Conservation (phyloP, 1,140 invertebrate species). For the Palaemon carinicauda region DNA sequence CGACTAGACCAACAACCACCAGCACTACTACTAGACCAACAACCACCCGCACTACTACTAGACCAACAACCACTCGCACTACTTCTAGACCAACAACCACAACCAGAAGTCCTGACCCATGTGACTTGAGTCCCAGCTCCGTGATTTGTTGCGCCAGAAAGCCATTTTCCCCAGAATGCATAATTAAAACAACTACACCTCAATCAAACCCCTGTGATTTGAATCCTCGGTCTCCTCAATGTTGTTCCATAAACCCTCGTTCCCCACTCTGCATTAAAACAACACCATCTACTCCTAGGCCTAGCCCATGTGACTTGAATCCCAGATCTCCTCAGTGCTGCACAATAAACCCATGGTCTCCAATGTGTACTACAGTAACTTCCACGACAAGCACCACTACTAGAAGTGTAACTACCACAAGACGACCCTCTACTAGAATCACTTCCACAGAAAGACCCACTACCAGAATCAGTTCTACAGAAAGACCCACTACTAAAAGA, state of each 20-base stretch:
- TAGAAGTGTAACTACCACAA: conserved; percentile 39
- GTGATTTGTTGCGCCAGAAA: background rate
- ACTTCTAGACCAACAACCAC: background rate
- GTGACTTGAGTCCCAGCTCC: conserved; percentile 10
- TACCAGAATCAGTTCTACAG: conserved; percentile 36
- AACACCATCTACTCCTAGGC: background rate
- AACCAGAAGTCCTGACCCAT: conserved; percentile 17
- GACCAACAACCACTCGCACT: background rate
- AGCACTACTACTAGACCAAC: too few relatives aligned
- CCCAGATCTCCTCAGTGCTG: conserved; percentile 34
- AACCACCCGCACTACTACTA: background rate
- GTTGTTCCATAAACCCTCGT: background rate
- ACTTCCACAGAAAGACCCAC: conserved; percentile 11
- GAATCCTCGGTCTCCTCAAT: conserved; percentile 3
- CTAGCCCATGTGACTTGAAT: background rate
- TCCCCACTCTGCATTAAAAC: background rate
- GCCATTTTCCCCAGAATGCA: background rate
- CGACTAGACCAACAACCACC: background rate
- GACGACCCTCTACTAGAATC: conserved; percentile 21
- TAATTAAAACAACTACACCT: conserved; percentile 7
- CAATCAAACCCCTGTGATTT: conserved; percentile 14
- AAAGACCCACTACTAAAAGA: conserved; percentile 15
- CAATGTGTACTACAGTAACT: conserved; percentile 19
- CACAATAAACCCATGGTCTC: conserved; percentile 4
- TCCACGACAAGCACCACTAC: conserved; percentile 23